A percentile compares a stretch with the other conserved stretches of the same genome.
phyloP scores from a whole-genome alignment of 2,113 vertebrate species.

The Scomber scombrus region DNA sequence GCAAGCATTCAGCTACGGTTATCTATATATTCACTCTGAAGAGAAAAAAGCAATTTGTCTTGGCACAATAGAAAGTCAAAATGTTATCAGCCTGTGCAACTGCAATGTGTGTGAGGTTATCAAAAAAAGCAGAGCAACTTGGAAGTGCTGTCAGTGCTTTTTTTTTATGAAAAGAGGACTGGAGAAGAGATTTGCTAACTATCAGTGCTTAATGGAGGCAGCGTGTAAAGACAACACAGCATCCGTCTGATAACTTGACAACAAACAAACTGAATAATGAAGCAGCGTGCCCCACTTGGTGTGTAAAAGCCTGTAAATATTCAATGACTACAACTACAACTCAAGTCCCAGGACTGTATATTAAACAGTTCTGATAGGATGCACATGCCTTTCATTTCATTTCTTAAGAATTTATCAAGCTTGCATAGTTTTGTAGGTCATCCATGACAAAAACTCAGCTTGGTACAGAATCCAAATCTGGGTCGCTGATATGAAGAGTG shows the following conservation, averaged over 20 bases:
- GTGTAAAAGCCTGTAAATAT: slow-evolving; percentile 75
- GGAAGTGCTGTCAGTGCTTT: background rate
- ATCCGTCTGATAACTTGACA: slow-evolving; percentile 49
- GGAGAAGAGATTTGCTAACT: slow-evolving; percentile 24
- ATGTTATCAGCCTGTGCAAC: slow-evolving; percentile 20
- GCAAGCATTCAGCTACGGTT: slow-evolving; percentile 14
- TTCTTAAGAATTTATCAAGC: slow-evolving; percentile 81
- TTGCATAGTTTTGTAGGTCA: slow-evolving; percentile 84
- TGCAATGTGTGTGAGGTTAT: background rate
- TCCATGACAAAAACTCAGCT: slow-evolving; percentile 74
- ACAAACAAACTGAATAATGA: slow-evolving; percentile 81
- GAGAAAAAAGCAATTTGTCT: slow-evolving; percentile 32
- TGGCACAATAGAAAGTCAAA: slow-evolving; percentile 1
- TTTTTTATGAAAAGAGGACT: background rate
- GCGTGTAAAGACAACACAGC: slow-evolving; percentile 33
- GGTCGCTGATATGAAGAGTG: slow-evolving; percentile 68
- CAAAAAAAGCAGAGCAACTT: slow-evolving; percentile 9
- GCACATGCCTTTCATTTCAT: slow-evolving; percentile 60
- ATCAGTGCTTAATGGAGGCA: slow-evolving; percentile 32
- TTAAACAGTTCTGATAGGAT: slow-evolving; percentile 63
- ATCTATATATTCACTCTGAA: background rate
- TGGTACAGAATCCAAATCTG: slow-evolving; percentile 75
- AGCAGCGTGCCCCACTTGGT: slow-evolving; percentile 64
- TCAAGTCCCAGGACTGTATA: slow-evolving; percentile 67
- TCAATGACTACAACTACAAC: slow-evolving; percentile 71